These are phyloP conservation scores for Esox niger DNA, from an alignment of 2,113 vertebrate species.

Conservation along the genomic window DNA sequence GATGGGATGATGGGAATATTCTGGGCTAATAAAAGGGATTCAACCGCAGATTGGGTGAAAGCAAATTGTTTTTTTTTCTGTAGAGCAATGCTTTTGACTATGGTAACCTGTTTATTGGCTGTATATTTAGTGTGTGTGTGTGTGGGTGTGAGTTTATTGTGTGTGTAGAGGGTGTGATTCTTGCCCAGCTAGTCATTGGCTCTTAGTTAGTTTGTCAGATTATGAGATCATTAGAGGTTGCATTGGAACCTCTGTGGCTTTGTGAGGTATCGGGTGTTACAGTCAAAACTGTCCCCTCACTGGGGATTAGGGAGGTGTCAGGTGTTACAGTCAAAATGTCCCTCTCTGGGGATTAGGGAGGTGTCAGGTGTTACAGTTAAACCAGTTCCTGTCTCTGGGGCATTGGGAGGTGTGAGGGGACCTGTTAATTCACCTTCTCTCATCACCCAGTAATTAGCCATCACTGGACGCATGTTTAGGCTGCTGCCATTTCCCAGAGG, in stretches of 20 bases:
- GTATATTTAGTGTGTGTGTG: constrained; percentile 28
- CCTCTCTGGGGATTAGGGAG: constrained; percentile 14
- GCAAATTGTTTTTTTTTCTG: constrained; percentile 48
- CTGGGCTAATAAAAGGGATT: constrained; percentile 42
- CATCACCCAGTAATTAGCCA: not conserved
- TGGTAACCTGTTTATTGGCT: not conserved
- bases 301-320: not conserved
- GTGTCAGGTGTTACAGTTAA: too few relatives aligned
- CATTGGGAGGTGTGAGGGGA: too few relatives aligned
- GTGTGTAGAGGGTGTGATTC: constrained; percentile 47
- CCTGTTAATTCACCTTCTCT: too few relatives aligned
- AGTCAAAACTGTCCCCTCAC: constrained; percentile 21
- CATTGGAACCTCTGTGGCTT: constrained; percentile 38
- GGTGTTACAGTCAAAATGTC: too few relatives aligned
- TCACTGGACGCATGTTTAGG: not conserved
- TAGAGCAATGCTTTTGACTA: constrained; percentile 8
- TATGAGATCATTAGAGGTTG: constrained; percentile 61
- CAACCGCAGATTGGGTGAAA: constrained; percentile 47
- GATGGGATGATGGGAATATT: constrained; percentile 60
- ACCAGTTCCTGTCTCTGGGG: too few relatives aligned
- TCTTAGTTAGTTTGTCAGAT: constrained; percentile 57
- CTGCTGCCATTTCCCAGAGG: too few relatives aligned
- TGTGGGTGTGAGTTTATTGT: constrained; percentile 42
- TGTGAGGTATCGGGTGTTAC: too few relatives aligned
- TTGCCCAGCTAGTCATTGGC: constrained; percentile 18